Conservation (phyloP, 2,113 vertebrate species). For the Chelonoidis abingdonii region DNA sequence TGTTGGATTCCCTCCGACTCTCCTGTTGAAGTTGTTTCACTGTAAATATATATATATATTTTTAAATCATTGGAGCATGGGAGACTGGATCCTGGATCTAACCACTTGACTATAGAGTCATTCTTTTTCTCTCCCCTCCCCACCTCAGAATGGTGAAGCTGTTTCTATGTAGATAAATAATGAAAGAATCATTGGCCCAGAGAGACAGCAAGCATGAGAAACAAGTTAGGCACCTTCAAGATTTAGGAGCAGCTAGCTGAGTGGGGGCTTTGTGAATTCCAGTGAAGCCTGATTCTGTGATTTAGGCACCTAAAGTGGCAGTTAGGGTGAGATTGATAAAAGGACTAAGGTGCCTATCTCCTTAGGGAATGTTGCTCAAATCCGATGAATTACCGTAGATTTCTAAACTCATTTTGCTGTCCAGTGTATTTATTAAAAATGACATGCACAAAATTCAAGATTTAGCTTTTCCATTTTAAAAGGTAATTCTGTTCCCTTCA, state of each 20-base stretch:
- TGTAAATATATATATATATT: neutral
- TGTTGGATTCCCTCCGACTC: neutral
- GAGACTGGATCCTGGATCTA: neutral
- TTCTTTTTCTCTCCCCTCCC: neutral
- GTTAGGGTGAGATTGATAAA: too few species aligned
- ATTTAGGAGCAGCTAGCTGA: neutral
- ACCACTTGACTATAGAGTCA: neutral
- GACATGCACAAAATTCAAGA: neutral
- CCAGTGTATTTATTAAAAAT: neutral
- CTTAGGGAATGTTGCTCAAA: neutral
- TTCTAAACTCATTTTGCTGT: neutral
- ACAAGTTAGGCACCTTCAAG: neutral
- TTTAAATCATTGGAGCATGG: neutral
- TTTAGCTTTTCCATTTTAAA: neutral
- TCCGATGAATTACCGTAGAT: neutral
- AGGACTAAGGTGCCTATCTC: neutral
- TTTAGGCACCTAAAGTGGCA: neutral
- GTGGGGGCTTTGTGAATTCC: neutral
- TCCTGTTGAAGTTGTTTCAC: neutral
- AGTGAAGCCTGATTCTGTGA: neutral
- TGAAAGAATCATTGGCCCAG: neutral
- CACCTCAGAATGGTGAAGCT: neutral
- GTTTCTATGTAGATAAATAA: neutral
- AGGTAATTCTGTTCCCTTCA: neutral
- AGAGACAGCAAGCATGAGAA: neutral